Conservation (phyloP, 1,140 invertebrate genomes). For the Drosophila sp. region DNA sequence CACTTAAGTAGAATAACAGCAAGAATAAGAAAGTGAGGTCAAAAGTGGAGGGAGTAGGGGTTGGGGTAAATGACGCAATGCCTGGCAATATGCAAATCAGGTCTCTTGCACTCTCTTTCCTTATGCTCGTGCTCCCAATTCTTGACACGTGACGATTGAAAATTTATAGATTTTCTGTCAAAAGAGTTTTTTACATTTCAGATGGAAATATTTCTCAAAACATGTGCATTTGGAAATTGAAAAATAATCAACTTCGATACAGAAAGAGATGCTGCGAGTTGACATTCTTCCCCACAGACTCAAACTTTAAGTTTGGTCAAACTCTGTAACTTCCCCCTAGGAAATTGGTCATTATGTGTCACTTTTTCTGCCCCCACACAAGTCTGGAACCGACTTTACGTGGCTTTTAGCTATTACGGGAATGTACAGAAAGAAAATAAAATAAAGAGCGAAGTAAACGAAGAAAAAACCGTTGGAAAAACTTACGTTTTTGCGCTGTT, state of each 20-base stretch:
- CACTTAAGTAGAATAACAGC: constrained; percentile 42
- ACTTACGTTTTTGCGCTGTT: constrained; percentile 73
- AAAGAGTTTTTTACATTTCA: constrained; percentile 6
- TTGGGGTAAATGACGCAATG: background rate
- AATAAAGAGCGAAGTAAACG: constrained; percentile 30
- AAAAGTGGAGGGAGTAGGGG: background rate
- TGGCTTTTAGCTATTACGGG: constrained; percentile 66
- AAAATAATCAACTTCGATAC: constrained; percentile 18
- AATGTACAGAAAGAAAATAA: constrained; percentile 43
- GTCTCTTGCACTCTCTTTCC: constrained; percentile 4
- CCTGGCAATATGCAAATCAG: constrained; percentile 47
- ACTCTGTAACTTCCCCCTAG: constrained; percentile 7
- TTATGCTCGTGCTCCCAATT: background rate
- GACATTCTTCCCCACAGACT: constrained; percentile 17
- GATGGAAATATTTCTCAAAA: background rate
- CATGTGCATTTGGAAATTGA: constrained; percentile 4
- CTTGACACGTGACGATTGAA: constrained; percentile 35
- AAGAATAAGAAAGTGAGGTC: constrained; percentile 4
- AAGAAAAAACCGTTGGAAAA: constrained; percentile 52
- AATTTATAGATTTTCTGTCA: constrained; percentile 18
- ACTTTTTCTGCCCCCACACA: constrained; percentile 12
- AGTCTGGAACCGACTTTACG: constrained; percentile 53
- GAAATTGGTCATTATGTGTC: constrained; percentile 73
- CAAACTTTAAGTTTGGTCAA: constrained; percentile 35
- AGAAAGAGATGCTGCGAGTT: constrained; percentile 5